These are phyloP conservation scores for Pristionchus entomophagus DNA, from an alignment of 2,888 invertebrate species.

Conservation along the genomic window DNA sequence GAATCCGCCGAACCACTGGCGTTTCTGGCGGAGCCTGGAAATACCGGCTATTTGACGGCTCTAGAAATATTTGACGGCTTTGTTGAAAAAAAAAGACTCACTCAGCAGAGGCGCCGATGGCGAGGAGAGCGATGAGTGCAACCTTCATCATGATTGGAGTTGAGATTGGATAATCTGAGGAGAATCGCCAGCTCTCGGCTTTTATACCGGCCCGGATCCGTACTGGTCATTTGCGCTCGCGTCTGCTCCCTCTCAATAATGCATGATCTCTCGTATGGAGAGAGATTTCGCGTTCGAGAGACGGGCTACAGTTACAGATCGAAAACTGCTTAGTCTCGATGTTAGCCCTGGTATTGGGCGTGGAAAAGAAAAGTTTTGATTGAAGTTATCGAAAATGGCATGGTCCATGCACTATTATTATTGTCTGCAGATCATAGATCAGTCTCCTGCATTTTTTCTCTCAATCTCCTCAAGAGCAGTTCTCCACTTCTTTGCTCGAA, in stretches of 20 bases:
- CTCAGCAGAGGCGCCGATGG: conserved; percentile 36
- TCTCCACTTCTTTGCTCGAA: too few relatives aligned
- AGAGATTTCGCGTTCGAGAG: not conserved
- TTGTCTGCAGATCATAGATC: not conserved
- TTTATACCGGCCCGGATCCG: conserved; percentile 23
- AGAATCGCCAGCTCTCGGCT: not conserved
- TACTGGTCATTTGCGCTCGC: not conserved
- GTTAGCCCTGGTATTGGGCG: not conserved
- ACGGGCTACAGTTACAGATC: not conserved
- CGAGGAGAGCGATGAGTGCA: conserved; percentile 38
- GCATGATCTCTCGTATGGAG: not conserved
- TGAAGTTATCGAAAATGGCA: not conserved
- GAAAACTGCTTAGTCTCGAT: conserved; percentile 1
- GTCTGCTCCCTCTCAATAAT: not conserved
- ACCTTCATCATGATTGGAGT: conserved; percentile 20
- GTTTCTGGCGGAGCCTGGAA: not conserved
- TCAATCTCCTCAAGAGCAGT: too few relatives aligned
- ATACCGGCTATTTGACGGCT: not conserved
- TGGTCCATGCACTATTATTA: not conserved
- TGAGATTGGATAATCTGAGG: conserved; percentile 33
- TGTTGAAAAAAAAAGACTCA: not conserved
- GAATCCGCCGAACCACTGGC: conserved; percentile 20
- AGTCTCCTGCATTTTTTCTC: not conserved
- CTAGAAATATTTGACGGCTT: not conserved
- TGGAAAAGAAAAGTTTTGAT: not conserved